phyloP scores from a whole-genome alignment of 1,140 invertebrate genomes.

The Macrotrachela quadricornifera region DNA sequence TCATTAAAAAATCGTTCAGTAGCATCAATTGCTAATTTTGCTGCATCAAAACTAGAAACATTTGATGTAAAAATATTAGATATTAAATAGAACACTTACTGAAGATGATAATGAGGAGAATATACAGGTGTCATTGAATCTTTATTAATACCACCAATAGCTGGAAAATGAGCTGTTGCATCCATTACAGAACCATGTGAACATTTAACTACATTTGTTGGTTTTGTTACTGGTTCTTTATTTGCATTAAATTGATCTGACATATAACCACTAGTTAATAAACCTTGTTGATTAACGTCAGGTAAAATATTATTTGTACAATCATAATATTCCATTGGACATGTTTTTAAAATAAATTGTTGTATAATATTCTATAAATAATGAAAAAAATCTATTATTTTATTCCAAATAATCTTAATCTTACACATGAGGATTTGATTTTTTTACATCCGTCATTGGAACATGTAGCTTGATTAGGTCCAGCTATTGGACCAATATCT shows the following conservation, averaged over 20 bases:
- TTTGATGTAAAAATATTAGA: too few species aligned
- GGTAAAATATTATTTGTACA: neutral
- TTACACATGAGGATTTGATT: neutral
- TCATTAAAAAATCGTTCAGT: slow-evolving; percentile 3
- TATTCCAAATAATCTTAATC: too few species aligned
- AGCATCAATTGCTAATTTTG: neutral
- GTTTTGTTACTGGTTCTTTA: neutral
- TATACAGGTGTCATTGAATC: neutral
- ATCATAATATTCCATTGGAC: neutral
- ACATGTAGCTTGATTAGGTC: neutral
- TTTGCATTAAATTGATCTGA: neutral
- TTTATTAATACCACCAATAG: slow-evolving; percentile 6
- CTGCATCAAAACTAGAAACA: neutral
- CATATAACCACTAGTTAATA: neutral
- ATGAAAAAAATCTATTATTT: too few species aligned
- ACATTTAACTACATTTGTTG: slow-evolving; percentile 1
- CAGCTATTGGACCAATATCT: neutral
- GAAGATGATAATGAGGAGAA: slow-evolving; percentile 3
- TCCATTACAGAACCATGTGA: slow-evolving; percentile 5
- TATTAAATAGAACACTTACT: too few species aligned
- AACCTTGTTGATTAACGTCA: neutral
- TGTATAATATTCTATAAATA: too few species aligned
- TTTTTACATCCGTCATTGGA: neutral
- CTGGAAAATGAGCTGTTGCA: neutral
- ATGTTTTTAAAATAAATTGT: too few species aligned